Evolutionary conservation across 2,797 vertebrate genomes (phyloP).

Genomic region (Catostomus latipinnis): DNA sequence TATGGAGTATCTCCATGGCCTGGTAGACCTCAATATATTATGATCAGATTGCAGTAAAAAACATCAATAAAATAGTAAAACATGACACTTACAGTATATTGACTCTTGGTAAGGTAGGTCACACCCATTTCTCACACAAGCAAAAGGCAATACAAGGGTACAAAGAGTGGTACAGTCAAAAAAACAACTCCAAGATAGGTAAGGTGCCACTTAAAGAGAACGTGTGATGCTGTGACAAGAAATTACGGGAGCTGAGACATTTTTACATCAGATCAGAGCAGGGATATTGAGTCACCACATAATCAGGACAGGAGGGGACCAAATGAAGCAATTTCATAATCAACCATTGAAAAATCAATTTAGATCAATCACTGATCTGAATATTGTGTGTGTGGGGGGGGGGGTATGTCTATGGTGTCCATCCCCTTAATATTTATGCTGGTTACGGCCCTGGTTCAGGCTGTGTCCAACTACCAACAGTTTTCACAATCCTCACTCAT

Average conservation of each 20-base stretch:
- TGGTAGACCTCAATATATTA: not conserved
- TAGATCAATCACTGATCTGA: too few species aligned
- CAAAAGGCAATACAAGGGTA: not conserved
- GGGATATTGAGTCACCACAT: too few species aligned
- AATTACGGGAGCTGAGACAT: not conserved
- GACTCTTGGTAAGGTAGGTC: not conserved
- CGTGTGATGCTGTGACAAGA: not conserved
- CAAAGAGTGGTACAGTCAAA: not conserved
- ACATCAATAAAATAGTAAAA: constrained; percentile 24
- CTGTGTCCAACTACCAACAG: constrained; percentile 37
- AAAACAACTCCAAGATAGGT: not conserved
- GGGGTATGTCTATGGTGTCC: too few species aligned
- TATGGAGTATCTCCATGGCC: not conserved
- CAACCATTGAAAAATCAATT: too few species aligned
- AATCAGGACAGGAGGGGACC: too few species aligned
- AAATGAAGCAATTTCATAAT: too few species aligned
- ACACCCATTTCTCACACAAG: not conserved
- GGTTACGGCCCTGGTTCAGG: not conserved
- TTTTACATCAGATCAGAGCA: not conserved
- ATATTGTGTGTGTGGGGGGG: too few species aligned
- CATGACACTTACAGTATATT: not conserved
- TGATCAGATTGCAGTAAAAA: not conserved
- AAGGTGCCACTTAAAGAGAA: not conserved
- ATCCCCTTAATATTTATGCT: too few species aligned
- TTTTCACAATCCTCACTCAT: constrained; percentile 53